These are phyloP conservation scores for Bergia sp. DNA, from an alignment of 92 coral and sea anemone genomes.

Conservation along the genomic window DNA sequence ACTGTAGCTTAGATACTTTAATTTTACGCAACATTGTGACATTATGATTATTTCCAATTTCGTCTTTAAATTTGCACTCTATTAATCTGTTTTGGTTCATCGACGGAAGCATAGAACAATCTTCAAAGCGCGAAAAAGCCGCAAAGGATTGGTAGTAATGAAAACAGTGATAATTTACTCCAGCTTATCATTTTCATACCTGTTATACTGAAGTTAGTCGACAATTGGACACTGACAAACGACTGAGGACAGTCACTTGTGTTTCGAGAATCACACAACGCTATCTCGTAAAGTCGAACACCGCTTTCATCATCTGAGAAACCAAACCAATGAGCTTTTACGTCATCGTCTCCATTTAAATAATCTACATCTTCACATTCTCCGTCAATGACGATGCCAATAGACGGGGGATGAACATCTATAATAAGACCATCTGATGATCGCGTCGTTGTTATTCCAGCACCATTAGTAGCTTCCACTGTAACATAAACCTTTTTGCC, in stretches of 20 bases:
- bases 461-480: slow-evolving; percentile 76
- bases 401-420: slow-evolving; percentile 65
- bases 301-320: slow-evolving; percentile 69
- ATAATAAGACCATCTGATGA: slow-evolving; percentile 79
- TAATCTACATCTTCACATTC: slow-evolving; percentile 51
- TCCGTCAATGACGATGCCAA: slow-evolving; percentile 70
- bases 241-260: slow-evolving; percentile 60
- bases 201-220: slow-evolving; percentile 63
- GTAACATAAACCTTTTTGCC: slow-evolving; percentile 70
- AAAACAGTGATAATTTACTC: not conserved
- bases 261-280: slow-evolving; percentile 70
- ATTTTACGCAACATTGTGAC: no score
- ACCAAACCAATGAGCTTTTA: slow-evolving; percentile 64
- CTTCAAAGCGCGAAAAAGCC: no score
- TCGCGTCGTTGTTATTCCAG: slow-evolving; percentile 54
- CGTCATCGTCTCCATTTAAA: slow-evolving; percentile 58
- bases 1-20: no score
- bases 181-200: slow-evolving; percentile 45
- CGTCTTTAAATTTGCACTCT: no score
- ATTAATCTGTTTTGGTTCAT: no score
- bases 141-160: no score
- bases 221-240: slow-evolving; percentile 50
- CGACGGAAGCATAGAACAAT: no score
- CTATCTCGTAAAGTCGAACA: slow-evolving; percentile 66
- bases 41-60: no score